Base-by-base conservation (phyloP, 2,888 invertebrate genomes). In the Ophioninae sp. region DNA sequence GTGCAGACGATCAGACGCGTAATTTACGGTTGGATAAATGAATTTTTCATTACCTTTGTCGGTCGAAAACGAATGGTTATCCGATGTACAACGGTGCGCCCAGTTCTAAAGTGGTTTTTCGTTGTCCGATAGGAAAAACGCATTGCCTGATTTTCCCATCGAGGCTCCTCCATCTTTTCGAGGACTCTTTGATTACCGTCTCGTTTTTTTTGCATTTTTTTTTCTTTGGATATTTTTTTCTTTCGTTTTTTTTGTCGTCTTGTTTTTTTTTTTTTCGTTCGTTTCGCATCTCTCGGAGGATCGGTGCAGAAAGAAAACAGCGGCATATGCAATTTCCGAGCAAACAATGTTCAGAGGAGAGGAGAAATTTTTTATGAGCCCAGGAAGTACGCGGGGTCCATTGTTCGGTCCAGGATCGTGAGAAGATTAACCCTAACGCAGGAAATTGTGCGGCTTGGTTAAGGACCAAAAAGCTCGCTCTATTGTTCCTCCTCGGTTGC, bases 11-110 rank as follows among this genome's bases (percentile, higher is more conserved):
- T 83, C 83, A 74, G 73, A 76, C 79, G 69, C 72, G 79, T 74
- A 85, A 85, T 85, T 85, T 85, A 85, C 79, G 74, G 70, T 10
- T 57, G 75, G 82, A 78, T 80, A 82, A 84, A 85, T 84, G 85
- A 84, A 85, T 85, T 85, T 85, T 84, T 84, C 73, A 82, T 74
- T 84, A 62, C 72, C 68, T 80, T 70, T 74, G 68, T 67, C 59
- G 65, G 57, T 74, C 80, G 74, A 70, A 75, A 83, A 78, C 69
- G 69, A 83, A 81, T 74, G 62, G 78, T 61, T 64, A 68, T 70
- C 72, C 72, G 56, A 50, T 79, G 56, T 57, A 72, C 21, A 39
- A 21, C 2, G 23, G n/a, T 30, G 23, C 65, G 65, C 57, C 30
- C 2, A 3, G 56, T 65, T 65, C 50, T 50, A 65, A 75, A 75